A percentile compares a stretch with the other conserved stretches of the same genome.
These are phyloP conservation scores for Psettodes erumei DNA, from an alignment of 2,113 vertebrate genomes.

Conservation along the genomic window DNA sequence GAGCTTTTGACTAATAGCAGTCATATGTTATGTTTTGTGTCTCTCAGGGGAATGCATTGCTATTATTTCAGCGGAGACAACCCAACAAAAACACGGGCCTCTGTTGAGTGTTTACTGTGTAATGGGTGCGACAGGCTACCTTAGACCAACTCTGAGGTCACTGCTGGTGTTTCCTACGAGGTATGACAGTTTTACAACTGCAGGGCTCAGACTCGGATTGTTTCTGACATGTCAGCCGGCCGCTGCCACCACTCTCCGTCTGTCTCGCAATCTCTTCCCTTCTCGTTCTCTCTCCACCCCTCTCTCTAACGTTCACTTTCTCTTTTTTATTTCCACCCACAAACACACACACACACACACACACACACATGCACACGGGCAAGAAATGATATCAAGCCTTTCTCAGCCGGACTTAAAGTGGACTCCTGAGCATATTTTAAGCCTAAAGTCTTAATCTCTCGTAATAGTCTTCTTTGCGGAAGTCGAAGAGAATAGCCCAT, in stretches of 20 bases:
- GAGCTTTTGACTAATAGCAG: slow-evolving; percentile 62
- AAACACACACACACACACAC: slow-evolving; percentile 9
- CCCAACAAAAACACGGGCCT: slow-evolving; percentile 69
- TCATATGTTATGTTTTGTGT: slow-evolving; percentile 54
- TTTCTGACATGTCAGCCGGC: slow-evolving; percentile 66
- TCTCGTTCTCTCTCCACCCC: slow-evolving; percentile 15
- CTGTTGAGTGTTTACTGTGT: slow-evolving; percentile 67
- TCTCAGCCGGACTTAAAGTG: slow-evolving; percentile 53
- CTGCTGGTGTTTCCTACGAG: slow-evolving; percentile 66
- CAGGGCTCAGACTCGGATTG: slow-evolving; percentile 48
- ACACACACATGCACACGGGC: slow-evolving; percentile 1
- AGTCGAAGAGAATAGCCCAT: slow-evolving; percentile 32
- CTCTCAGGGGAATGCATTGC: slow-evolving; percentile 41
- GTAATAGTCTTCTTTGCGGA: slow-evolving; percentile 65
- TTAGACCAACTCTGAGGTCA: slow-evolving; percentile 64
- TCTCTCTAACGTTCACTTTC: slow-evolving; percentile 36
- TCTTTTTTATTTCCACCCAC: slow-evolving; percentile 40
- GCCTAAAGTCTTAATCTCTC: slow-evolving; percentile 67
- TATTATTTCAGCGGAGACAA: slow-evolving; percentile 59
- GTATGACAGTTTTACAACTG: slow-evolving; percentile 70
- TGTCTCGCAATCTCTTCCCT: slow-evolving; percentile 34
- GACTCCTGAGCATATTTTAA: slow-evolving; percentile 69
- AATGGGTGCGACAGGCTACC: slow-evolving; percentile 69
- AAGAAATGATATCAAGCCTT: slow-evolving; percentile 52
- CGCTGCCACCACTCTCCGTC: slow-evolving; percentile 55